These are phyloP conservation scores for Malaclemys terrapin DNA, from an alignment of 2,113 vertebrate genomes.

Conservation along the genomic window DNA sequence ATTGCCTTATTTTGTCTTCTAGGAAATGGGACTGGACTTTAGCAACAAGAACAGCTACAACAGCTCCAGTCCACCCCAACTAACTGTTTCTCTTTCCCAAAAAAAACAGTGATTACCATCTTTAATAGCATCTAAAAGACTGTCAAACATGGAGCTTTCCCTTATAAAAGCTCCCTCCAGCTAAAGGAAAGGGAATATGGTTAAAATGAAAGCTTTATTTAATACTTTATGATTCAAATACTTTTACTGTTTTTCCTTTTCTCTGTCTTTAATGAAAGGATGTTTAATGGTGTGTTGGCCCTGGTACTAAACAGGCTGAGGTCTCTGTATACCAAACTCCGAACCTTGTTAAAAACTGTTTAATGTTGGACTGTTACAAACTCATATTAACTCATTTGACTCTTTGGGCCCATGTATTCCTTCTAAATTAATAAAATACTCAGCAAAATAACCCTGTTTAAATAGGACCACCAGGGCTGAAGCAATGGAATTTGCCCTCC, in stretches of 20 bases:
- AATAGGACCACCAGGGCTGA: background rate
- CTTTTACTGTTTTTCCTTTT: background rate
- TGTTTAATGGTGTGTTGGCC: background rate
- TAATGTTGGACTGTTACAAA: background rate
- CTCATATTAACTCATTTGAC: background rate
- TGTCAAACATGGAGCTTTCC: background rate
- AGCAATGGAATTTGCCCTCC: background rate
- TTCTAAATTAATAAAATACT: background rate
- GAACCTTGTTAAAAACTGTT: background rate
- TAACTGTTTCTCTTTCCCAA: background rate
- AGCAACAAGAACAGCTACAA: background rate
- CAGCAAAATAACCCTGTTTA: rapidly evolving
- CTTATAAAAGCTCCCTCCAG: background rate
- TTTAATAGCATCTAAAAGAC: background rate
- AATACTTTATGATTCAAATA: background rate
- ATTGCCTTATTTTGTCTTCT: background rate
- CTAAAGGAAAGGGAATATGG: background rate
- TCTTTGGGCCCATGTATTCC: background rate
- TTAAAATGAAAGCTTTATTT: background rate
- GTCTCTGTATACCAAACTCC: background rate
- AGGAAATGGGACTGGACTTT: background rate
- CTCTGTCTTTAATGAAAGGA: background rate
- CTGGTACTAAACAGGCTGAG: background rate
- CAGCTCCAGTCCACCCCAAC: background rate
- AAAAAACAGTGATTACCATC: background rate